phyloP scores from a whole-genome alignment of 1,140 invertebrate genomes.

The Aradophagus sp. region DNA sequence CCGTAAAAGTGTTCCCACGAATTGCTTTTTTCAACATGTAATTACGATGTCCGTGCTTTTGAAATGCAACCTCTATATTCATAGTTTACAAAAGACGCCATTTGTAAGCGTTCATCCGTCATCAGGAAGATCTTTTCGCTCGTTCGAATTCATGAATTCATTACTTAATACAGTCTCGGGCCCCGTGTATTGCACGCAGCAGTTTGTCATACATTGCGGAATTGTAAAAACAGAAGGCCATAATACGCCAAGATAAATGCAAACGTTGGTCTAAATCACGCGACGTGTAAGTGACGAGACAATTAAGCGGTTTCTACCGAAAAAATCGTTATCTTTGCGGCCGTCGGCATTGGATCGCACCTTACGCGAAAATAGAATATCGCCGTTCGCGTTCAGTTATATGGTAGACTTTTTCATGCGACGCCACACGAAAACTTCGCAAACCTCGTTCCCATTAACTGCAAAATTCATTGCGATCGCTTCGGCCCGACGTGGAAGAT shows the following conservation, averaged over 20 bases:
- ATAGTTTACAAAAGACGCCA: constrained; percentile 17
- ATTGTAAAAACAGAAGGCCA: constrained; percentile 5
- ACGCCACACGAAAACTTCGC: constrained; percentile 19
- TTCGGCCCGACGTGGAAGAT: constrained; percentile 17
- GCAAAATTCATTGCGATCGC: constrained; percentile 41
- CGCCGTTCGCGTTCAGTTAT: constrained; percentile 6
- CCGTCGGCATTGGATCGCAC: constrained; percentile 14
- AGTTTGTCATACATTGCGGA: constrained; percentile 39
- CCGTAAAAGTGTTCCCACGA: too few species aligned
- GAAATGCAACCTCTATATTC: constrained; percentile 15
- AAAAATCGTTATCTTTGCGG: constrained; percentile 54
- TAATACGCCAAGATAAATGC: constrained; percentile 32
- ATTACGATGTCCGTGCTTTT: neutral
- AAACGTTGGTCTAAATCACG: constrained; percentile 49
- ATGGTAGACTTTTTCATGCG: too few species aligned
- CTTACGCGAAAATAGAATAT: constrained; percentile 48
- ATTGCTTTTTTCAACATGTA: too few species aligned
- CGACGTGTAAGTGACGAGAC: constrained; percentile 56
- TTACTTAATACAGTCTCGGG: too few species aligned
- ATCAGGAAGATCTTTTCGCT: constrained; percentile 37
- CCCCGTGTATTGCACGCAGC: constrained; percentile 13
- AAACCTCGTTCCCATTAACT: constrained; percentile 23
- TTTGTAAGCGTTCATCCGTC: constrained; percentile 37
- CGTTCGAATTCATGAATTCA: constrained; percentile 47
- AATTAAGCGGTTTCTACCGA: constrained; percentile 58